Percentiles rank a stretch among this genome's conserved stretches.
Evolutionary conservation across 1,140 invertebrate genomes (phyloP).

Genomic region (Bombus pyrosoma): DNA sequence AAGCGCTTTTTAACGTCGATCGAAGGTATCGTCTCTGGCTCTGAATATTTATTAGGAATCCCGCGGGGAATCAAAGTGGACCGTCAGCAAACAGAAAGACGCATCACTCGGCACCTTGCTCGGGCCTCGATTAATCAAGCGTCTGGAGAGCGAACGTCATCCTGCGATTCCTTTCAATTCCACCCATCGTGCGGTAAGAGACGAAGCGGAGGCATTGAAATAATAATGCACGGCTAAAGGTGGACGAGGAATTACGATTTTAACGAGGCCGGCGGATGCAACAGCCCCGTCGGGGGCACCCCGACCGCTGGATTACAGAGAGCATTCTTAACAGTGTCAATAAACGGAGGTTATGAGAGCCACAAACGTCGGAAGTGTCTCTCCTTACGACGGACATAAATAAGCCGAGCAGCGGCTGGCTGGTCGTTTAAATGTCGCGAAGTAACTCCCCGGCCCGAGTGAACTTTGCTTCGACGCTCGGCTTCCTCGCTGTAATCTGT

Average conservation of each 20-base stretch:
- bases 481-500: constrained; percentile 3
- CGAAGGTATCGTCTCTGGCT: not conserved
- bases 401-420: constrained; percentile 51
- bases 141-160: not conserved
- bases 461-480: constrained; percentile 22
- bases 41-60: constrained; percentile 22
- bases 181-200: not conserved
- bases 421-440: constrained; percentile 66
- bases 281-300: constrained; percentile 22
- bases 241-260: constrained; percentile 37
- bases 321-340: constrained; percentile 68
- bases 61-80: constrained; percentile 21
- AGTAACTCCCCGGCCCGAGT: constrained; percentile 24
- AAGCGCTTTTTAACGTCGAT: not conserved
- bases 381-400: constrained; percentile 67
- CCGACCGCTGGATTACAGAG: constrained; percentile 55
- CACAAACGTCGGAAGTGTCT: constrained; percentile 70
- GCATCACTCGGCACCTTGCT: not conserved
- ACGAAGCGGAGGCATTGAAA: not conserved
- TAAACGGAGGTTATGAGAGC: constrained; percentile 67
- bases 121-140: constrained; percentile 13
- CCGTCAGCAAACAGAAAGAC: constrained; percentile 12
- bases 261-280: constrained; percentile 48
- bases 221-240: constrained; percentile 23
- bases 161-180: constrained; percentile 18